phyloP scores from a whole-genome alignment of 2,888 invertebrate genomes.

The Augiades crinisus region DNA sequence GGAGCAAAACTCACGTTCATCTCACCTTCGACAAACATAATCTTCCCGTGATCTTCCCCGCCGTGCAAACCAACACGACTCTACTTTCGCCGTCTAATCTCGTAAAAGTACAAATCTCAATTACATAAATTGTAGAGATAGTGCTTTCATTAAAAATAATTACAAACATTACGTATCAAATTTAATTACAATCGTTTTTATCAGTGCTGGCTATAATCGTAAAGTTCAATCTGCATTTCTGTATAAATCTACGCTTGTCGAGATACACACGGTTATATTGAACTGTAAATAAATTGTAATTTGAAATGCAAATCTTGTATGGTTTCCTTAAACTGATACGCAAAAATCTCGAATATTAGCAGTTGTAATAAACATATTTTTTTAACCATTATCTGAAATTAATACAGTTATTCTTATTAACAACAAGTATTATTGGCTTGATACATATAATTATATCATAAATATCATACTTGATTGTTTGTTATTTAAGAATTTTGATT shows the following conservation, averaged over 20 bases:
- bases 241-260: constrained; percentile 52
- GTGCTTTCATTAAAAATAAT: constrained; percentile 21
- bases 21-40: background rate
- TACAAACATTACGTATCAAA: constrained; percentile 29
- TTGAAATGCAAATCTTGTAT: constrained; percentile 29
- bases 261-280: constrained; percentile 46
- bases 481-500: no score
- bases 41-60: background rate
- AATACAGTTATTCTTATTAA: no score
- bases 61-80: constrained; percentile 41
- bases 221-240: constrained; percentile 65
- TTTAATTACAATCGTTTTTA: constrained; percentile 62
- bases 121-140: constrained; percentile 12
- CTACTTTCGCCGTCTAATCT: constrained; percentile 1
- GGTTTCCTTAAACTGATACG: no score
- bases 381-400: no score
- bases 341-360: no score
- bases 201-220: constrained; percentile 65
- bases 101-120: constrained; percentile 7
- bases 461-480: no score
- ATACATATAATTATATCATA: no score
- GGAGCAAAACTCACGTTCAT: constrained; percentile 22
- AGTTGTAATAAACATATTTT: no score
- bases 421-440: no score
- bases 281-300: constrained; percentile 18